These are phyloP conservation scores for Elachura formosa DNA, from an alignment of 2,113 vertebrate species.

Conservation along the genomic window DNA sequence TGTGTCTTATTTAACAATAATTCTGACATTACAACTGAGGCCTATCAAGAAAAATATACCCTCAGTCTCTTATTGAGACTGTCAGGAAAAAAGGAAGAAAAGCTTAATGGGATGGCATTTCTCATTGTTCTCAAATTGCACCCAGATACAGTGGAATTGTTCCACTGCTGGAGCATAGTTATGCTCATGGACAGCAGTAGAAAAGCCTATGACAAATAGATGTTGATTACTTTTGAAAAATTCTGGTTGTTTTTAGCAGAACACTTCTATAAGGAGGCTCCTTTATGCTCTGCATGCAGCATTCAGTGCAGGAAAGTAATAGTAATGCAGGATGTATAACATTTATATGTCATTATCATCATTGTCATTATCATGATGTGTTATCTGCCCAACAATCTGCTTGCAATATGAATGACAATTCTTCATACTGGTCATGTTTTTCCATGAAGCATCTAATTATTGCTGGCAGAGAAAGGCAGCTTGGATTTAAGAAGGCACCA, in stretches of 20 bases:
- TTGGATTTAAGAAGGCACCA: conserved; percentile 49
- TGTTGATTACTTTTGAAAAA: background rate
- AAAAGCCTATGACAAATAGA: conserved; percentile 8
- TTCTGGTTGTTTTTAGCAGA: background rate
- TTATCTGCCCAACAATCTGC: conserved; percentile 48
- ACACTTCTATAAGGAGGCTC: background rate
- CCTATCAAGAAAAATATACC: background rate
- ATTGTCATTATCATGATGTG: background rate
- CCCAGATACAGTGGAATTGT: background rate
- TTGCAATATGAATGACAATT: conserved; percentile 52
- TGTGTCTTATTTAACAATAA: background rate
- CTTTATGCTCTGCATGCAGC: background rate
- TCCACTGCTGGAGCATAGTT: background rate
- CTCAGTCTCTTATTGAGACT: background rate
- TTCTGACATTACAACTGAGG: background rate
- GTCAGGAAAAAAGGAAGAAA: background rate
- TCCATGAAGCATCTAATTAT: conserved; percentile 34
- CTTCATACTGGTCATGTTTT: conserved; percentile 30
- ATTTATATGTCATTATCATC: background rate
- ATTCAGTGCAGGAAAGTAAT: background rate
- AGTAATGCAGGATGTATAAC: background rate
- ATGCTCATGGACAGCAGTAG: background rate
- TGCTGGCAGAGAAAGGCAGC: conserved; percentile 33
- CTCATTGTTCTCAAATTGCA: conserved; percentile 27
- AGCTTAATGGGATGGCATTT: background rate